Evolutionary conservation across 2,797 vertebrate genomes (phyloP).

Genomic region (Anguilla marmorata): DNA sequence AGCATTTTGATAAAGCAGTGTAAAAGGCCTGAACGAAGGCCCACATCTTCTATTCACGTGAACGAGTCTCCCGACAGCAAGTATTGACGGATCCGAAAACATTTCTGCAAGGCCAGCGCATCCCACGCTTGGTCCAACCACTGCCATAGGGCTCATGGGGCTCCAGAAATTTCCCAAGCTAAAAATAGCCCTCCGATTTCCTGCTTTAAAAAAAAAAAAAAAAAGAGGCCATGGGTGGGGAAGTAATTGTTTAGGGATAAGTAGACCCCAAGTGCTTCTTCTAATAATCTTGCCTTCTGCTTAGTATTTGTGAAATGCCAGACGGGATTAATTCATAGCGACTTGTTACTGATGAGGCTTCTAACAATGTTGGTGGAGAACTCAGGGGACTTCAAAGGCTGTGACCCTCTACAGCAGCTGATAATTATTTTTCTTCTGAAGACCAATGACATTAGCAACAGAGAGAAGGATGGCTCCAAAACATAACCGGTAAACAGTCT

Average conservation of each 20-base stretch:
- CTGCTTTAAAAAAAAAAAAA: not conserved
- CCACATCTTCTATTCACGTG: not conserved
- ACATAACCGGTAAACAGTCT: not conserved
- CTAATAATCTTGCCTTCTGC: constrained; percentile 41
- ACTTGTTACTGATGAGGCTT: constrained; percentile 34
- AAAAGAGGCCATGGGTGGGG: not conserved
- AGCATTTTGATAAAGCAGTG: not conserved
- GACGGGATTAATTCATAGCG: constrained; percentile 58
- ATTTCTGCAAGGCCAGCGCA: not conserved
- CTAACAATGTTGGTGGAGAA: constrained; percentile 25
- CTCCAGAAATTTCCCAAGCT: not conserved
- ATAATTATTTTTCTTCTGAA: constrained; percentile 26
- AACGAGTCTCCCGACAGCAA: not conserved
- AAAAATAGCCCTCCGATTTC: constrained; percentile 18
- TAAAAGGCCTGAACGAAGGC: not conserved
- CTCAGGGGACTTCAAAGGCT: not conserved
- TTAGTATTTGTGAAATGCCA: constrained; percentile 70
- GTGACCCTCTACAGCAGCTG: not conserved
- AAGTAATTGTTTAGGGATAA: constrained; percentile 11
- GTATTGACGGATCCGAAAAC: not conserved
- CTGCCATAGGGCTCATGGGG: not conserved
- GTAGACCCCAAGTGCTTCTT: constrained; percentile 2
- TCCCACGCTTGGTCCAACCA: not conserved
- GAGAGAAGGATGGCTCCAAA: not conserved
- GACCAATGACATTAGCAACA: not conserved